Percentiles rank a stretch among this genome's conserved stretches.
Conservation (phyloP, 2,797 vertebrate genomes). For the Oceanodroma leucorhoa region DNA sequence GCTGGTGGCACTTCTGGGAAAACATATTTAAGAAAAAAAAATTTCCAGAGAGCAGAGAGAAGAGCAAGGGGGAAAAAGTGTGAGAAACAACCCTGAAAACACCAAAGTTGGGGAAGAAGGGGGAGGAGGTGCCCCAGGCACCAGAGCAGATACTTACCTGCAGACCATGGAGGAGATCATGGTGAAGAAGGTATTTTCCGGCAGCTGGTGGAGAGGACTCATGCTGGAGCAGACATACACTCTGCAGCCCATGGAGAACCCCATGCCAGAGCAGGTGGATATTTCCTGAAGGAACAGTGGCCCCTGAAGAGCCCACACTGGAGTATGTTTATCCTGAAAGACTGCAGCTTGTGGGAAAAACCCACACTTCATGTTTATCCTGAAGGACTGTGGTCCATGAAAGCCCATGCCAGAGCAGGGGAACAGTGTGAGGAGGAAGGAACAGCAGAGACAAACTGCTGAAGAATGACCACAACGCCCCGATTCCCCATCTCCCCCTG, state of each 20-base stretch:
- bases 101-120: rapidly evolving
- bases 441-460: not conserved
- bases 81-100: not conserved
- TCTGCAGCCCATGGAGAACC: not conserved
- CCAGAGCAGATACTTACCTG: not conserved
- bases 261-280: not conserved
- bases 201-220: not conserved
- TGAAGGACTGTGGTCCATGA: not conserved
- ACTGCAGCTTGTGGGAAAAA: not conserved
- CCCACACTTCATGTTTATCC: not conserved
- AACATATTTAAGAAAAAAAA: not conserved
- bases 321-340: not conserved
- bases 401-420: not conserved
- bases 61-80: rapidly evolving
- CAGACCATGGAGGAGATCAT: not conserved
- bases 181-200: not conserved
- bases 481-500: not conserved
- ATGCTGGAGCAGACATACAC: not conserved
- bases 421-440: not conserved
- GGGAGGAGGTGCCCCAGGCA: rapidly evolving
- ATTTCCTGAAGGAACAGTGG: not conserved
- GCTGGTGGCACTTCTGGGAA: not conserved
- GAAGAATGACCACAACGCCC: not conserved
- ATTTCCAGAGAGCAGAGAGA: not conserved
- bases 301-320: not conserved